Base-by-base conservation (phyloP, 2,888 invertebrate genomes). In the Phengaris alcon region DNA sequence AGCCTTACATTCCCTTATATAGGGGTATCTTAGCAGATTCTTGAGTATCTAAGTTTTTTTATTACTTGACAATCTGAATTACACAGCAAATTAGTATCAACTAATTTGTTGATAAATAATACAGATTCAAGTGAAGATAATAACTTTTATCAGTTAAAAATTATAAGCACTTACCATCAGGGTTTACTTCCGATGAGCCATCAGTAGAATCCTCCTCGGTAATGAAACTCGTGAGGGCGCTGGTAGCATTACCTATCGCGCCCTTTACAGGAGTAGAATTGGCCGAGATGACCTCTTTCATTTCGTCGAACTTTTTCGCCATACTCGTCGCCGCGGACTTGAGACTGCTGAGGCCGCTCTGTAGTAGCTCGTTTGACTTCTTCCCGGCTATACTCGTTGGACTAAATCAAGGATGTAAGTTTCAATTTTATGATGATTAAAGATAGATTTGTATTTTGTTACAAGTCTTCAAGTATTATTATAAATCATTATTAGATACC, bases 251-350 rank as follows among this genome's bases (percentile, higher is more conserved):
- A 0, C 92, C 93, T 5, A 92, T 89, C 1, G 91, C 94, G 1
- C 95, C 94, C 87, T 97, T 97, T 5, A 97, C 96, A 0, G 97
- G 97, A 10, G 97, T 97, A n/a, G 97, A 96, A 80, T 96, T 97
- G 0, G 97, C 97, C 3, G 97, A 97, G 81, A 98, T 97, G 46
- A 97, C 97, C 86, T 97, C 98, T 86, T 98, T 98, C 87, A 98
- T 96, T 87, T 98, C 98, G 85, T 97, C 98, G 82, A 98, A 95
- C 84, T 98, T 98, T 84, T 97, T 97, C 44, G 95, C 97, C 86
- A 98, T 95, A 64, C 96, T 96, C 2, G 95, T 97, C 0, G 97
- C 97, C 0, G 97, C 97, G 13, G 96, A 97, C 86, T 97, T 97
- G 59, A 98, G 94, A 83, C 97, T 97, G 85, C 97, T 97, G 68